Percentiles rank a stretch among this genome's conserved stretches.
These are phyloP conservation scores for Paedocypris sp. DNA, from an alignment of 2,113 vertebrate species.

Conservation along the genomic window DNA sequence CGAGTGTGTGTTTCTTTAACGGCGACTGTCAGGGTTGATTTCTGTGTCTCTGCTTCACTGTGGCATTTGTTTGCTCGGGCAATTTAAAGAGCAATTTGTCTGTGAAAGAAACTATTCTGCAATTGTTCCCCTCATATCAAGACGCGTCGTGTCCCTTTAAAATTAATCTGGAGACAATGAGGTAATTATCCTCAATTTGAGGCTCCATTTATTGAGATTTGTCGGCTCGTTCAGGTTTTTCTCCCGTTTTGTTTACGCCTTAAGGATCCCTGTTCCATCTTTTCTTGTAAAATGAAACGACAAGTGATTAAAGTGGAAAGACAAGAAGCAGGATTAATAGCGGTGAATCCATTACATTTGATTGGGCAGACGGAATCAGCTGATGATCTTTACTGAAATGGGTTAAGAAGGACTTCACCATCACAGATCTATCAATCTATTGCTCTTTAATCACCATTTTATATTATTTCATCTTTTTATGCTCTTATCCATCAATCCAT, in stretches of 20 bases:
- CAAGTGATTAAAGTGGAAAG: background rate
- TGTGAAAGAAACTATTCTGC: background rate
- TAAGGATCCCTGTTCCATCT: background rate
- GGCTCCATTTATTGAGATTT: too few relatives aligned
- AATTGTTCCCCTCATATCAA: background rate
- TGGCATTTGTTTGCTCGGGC: background rate
- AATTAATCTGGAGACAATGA: background rate
- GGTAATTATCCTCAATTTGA: background rate
- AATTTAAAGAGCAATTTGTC: conserved; percentile 6
- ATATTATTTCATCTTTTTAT: too few relatives aligned
- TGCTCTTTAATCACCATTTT: too few relatives aligned
- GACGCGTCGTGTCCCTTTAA: background rate
- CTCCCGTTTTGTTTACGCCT: background rate
- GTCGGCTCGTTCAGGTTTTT: too few relatives aligned
- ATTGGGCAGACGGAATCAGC: too few relatives aligned
- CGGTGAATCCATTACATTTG: too few relatives aligned
- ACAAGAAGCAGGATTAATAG: background rate
- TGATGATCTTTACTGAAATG: too few relatives aligned
- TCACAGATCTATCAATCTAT: too few relatives aligned
- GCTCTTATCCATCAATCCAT: too few relatives aligned
- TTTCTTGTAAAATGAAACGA: background rate
- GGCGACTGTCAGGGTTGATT: background rate
- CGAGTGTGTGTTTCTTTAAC: background rate
- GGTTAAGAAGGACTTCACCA: too few relatives aligned
- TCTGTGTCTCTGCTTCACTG: background rate